These are phyloP conservation scores for Chunga burmeisteri DNA, from an alignment of 2,113 vertebrate genomes.

Conservation along the genomic window DNA sequence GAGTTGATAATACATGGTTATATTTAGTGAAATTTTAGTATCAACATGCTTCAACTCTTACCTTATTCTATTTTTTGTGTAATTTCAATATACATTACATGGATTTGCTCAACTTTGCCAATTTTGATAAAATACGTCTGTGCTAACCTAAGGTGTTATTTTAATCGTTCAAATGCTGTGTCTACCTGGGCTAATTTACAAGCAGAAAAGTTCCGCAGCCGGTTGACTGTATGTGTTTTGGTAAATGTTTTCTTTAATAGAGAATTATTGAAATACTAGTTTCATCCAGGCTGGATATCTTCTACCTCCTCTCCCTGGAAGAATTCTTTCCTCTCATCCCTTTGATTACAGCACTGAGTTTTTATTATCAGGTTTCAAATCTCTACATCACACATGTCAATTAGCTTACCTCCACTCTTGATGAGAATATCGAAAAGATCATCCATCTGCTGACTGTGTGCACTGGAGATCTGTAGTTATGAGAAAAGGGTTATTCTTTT, in stretches of 20 bases:
- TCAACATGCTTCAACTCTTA: not conserved
- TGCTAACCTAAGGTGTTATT: not conserved
- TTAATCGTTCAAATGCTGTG: not conserved
- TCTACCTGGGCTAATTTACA: not conserved
- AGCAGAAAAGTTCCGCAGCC: not conserved
- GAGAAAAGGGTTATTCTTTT: not conserved
- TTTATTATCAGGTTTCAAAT: not conserved
- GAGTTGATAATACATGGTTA: not conserved
- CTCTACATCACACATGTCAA: not conserved
- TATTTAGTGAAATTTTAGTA: not conserved
- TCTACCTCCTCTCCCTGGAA: not conserved
- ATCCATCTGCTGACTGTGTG: conserved; percentile 97
- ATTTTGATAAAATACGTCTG: not conserved
- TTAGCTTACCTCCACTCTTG: conserved; percentile 90
- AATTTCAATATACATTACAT: not conserved
- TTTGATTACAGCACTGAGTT: not conserved
- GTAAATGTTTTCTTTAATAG: not conserved
- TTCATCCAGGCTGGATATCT: not conserved
- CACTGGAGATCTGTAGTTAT: conserved; percentile 79
- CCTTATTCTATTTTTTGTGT: not conserved
- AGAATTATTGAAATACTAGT: not conserved
- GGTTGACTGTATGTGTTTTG: not conserved
- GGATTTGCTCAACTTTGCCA: not conserved
- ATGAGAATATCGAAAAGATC: conserved; percentile 98
- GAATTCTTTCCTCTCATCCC: not conserved